phyloP scores from a whole-genome alignment of 2,797 vertebrate species.

The Enteromius afrohamiltoni region DNA sequence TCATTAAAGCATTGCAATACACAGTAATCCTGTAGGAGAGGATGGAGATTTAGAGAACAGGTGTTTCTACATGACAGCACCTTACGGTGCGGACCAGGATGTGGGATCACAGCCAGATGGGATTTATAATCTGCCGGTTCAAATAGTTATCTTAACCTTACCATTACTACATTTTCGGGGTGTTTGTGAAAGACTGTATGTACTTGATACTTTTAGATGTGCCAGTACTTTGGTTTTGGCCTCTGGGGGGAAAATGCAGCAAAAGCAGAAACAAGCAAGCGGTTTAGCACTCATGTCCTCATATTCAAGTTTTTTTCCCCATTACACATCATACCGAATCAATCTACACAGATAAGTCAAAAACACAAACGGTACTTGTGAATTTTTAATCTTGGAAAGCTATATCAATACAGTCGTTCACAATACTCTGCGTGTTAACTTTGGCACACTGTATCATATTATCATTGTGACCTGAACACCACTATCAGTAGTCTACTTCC shows the following conservation, averaged over 20 bases:
- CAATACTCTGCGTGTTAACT: background rate
- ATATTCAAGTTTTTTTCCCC: background rate
- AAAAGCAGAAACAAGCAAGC: background rate
- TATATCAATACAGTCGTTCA: background rate
- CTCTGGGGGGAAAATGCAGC: background rate
- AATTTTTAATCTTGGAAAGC: background rate
- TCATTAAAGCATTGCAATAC: slow-evolving; percentile 79
- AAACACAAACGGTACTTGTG: background rate
- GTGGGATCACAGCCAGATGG: slow-evolving; percentile 4
- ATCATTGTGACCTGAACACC: background rate
- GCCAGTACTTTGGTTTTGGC: background rate
- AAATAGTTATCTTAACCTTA: background rate
- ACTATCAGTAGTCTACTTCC: slow-evolving; percentile 10
- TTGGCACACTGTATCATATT: background rate
- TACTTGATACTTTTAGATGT: background rate
- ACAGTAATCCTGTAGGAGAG: slow-evolving; percentile 67
- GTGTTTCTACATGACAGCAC: slow-evolving; percentile 9
- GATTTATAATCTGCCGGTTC: background rate
- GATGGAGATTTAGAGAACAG: slow-evolving; percentile 55
- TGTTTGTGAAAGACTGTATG: slow-evolving; percentile 8
- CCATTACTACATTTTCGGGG: background rate
- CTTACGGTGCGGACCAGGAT: background rate
- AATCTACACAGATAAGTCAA: background rate
- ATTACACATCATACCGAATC: slow-evolving; percentile 15
- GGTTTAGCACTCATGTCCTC: background rate